These are phyloP conservation scores for Sphaerophoria rueppellii DNA, from an alignment of 2,888 invertebrate species.

Conservation along the genomic window DNA sequence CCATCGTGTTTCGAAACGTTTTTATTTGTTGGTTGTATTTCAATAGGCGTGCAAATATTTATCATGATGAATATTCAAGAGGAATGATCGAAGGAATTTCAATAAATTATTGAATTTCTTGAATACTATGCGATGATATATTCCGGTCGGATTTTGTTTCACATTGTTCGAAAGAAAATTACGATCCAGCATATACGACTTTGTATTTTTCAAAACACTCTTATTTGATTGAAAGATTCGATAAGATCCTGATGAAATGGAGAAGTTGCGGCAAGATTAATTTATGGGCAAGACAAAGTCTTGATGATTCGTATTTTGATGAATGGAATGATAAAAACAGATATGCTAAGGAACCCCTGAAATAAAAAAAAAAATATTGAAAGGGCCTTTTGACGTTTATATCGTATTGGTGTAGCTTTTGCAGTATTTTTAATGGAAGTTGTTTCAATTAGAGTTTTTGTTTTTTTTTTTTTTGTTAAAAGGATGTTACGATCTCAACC, in stretches of 20 bases:
- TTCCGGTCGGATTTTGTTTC: slow-evolving; percentile 63
- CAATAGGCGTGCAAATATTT: too few relatives aligned
- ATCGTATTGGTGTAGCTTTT: not conserved
- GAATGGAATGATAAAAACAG: not conserved
- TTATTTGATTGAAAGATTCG: slow-evolving; percentile 73
- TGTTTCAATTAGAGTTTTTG: not conserved
- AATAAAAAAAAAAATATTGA: too few relatives aligned
- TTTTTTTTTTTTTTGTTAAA: too few relatives aligned
- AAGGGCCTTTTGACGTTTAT: slow-evolving; percentile 19
- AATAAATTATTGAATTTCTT: too few relatives aligned
- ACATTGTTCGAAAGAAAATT: slow-evolving; percentile 73
- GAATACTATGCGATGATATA: too few relatives aligned
- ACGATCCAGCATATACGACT: slow-evolving; percentile 74
- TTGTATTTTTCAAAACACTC: slow-evolving; percentile 76
- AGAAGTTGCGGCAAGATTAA: slow-evolving; percentile 73
- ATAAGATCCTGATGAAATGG: slow-evolving; percentile 68
- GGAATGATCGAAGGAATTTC: too few relatives aligned
- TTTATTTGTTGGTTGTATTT: too few relatives aligned
- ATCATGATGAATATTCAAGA: too few relatives aligned
- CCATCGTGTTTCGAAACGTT: too few relatives aligned
- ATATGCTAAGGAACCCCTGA: not conserved
- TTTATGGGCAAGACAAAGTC: slow-evolving; percentile 66
- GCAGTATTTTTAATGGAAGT: not conserved
- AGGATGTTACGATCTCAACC: not conserved
- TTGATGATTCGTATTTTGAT: slow-evolving; percentile 1